These are phyloP conservation scores for Steinernema carpocapsae DNA, from an alignment of 2,888 invertebrate genomes.

Conservation along the genomic window DNA sequence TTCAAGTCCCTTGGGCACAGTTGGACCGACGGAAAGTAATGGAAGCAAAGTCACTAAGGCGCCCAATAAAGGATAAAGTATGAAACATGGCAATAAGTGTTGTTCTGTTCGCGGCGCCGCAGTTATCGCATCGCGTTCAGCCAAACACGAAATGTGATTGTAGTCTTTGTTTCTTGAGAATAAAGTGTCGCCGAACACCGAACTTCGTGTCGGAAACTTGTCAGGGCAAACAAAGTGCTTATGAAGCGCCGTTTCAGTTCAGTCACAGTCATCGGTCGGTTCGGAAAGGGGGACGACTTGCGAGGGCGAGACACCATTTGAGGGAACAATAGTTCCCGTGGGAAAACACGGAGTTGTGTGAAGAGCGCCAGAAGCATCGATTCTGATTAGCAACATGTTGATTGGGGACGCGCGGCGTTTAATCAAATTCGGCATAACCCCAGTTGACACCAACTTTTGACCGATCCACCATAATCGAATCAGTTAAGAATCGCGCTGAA, in stretches of 20 bases:
- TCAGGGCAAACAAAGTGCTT: too few species aligned
- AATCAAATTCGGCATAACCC: slow-evolving; percentile 27
- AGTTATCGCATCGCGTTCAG: too few species aligned
- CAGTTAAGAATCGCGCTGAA: slow-evolving; percentile 34
- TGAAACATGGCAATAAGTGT: too few species aligned
- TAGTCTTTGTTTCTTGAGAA: too few species aligned
- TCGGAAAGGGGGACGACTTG: slow-evolving; percentile 5
- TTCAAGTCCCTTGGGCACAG: slow-evolving; percentile 9
- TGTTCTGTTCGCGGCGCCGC: too few species aligned
- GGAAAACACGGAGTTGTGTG: not conserved
- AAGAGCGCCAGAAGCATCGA: slow-evolving; percentile 10
- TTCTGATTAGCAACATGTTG: slow-evolving; percentile 30
- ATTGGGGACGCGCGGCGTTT: slow-evolving; percentile 23
- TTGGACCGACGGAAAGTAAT: not conserved
- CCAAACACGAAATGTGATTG: too few species aligned
- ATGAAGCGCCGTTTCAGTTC: not conserved
- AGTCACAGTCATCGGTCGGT: not conserved
- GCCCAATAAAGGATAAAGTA: too few species aligned
- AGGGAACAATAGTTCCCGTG: slow-evolving; percentile 28
- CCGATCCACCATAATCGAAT: slow-evolving; percentile 34
- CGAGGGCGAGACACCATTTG: slow-evolving; percentile 17
- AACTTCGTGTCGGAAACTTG: too few species aligned
- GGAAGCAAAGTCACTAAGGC: too few species aligned
- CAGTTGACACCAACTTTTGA: slow-evolving; percentile 30
- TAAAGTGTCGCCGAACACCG: too few species aligned